Evolutionary conservation across 2,888 invertebrate species (phyloP).

Genomic region (Nebria salina): DNA sequence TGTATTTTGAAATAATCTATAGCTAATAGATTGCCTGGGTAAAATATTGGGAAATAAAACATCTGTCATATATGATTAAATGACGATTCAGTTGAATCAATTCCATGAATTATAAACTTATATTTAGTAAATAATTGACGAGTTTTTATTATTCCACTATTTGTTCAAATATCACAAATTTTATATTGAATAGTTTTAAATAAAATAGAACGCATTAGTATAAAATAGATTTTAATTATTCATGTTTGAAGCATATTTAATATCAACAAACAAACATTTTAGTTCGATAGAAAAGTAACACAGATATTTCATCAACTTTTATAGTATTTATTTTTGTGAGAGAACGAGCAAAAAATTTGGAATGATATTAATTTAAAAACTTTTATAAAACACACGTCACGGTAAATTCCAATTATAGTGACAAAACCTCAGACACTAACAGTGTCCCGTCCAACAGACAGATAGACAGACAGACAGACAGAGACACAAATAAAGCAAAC

Average conservation of each 20-base stretch:
- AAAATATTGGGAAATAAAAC: conserved; percentile 21
- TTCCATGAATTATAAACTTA: conserved; percentile 25
- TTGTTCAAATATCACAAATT: not conserved
- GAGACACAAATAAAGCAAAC: conserved; percentile 23
- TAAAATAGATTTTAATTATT: not conserved
- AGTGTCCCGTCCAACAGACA: not conserved
- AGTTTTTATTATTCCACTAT: not conserved
- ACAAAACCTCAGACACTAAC: conserved; percentile 20
- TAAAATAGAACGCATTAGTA: not conserved
- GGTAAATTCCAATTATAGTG: conserved; percentile 30
- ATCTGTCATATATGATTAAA: conserved; percentile 35
- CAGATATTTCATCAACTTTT: not conserved
- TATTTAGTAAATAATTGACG: not conserved
- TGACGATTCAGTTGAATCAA: conserved; percentile 20
- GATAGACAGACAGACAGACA: conserved; percentile 16
- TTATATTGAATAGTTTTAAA: not conserved
- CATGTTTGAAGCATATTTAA: not conserved
- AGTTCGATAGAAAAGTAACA: not conserved
- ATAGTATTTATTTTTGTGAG: not conserved
- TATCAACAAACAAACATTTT: not conserved
- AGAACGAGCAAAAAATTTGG: not conserved
- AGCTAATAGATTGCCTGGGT: conserved; percentile 4
- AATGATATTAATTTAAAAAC: conserved; percentile 35
- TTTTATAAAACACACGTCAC: conserved; percentile 17
- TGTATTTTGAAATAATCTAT: conserved; percentile 12